Percentiles rank a stretch among this genome's conserved stretches.
phyloP scores from a whole-genome alignment of 2,797 vertebrate genomes.

The Crossoptilon crossoptilon region DNA sequence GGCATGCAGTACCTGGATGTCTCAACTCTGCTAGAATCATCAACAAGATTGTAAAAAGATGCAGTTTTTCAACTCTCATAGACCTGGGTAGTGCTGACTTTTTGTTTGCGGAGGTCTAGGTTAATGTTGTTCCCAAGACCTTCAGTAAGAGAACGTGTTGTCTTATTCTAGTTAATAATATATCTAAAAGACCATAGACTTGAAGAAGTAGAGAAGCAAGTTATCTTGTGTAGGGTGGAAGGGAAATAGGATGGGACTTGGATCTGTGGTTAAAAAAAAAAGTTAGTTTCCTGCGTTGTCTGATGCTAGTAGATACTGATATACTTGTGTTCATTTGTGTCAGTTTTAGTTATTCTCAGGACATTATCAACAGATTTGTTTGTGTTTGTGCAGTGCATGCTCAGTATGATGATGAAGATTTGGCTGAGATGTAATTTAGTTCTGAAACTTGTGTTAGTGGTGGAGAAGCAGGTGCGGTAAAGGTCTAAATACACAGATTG shows the following conservation, averaged over 20 bases:
- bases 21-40: not conserved
- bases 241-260: not conserved
- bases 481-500: conserved; percentile 18
- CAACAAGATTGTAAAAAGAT: not conserved
- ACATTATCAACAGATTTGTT: not conserved
- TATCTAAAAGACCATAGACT: not conserved
- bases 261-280: not conserved
- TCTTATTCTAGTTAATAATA: not conserved
- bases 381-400: not conserved
- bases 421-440: not conserved
- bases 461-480: conserved; percentile 16
- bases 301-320: not conserved
- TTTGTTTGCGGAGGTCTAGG: not conserved
- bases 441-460: not conserved
- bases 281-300: not conserved
- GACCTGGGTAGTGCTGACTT: not conserved
- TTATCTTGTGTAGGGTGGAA: not conserved
- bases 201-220: not conserved
- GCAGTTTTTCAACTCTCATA: not conserved
- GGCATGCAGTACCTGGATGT: not conserved
- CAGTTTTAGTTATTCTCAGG: not conserved
- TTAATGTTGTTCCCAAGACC: not conserved
- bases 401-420: not conserved
- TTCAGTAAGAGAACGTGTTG: not conserved
- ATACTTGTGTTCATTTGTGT: not conserved